Evolutionary conservation across 2,888 invertebrate genomes (phyloP).

Genomic region (Drosophila emarginata): DNA sequence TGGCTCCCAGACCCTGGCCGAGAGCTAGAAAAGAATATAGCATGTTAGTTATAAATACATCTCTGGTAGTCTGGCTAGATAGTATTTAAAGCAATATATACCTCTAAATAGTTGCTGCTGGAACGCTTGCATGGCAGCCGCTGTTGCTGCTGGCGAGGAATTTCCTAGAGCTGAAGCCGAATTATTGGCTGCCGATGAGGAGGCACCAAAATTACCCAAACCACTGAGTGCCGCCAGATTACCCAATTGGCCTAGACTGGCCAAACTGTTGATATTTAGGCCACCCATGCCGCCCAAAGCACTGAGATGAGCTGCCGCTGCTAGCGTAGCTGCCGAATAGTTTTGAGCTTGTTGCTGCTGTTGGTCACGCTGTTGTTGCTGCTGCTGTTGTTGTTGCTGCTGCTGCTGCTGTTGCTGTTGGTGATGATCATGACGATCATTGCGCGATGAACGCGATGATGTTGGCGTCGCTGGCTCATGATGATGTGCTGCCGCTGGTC

Average conservation of each 20-base stretch:
- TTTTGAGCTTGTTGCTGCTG: slow-evolving; percentile 78
- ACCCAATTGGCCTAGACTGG: slow-evolving; percentile 76
- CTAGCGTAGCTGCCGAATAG: slow-evolving; percentile 83
- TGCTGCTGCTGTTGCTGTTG: slow-evolving; percentile 63
- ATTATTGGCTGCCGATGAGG: slow-evolving; percentile 79
- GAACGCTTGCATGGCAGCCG: slow-evolving; percentile 91
- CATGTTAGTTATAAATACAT: neutral
- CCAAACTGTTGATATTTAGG: slow-evolving; percentile 80
- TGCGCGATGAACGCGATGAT: slow-evolving; percentile 69
- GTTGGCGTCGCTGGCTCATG: slow-evolving; percentile 61
- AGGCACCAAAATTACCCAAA: slow-evolving; percentile 77
- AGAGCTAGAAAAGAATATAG: slow-evolving; percentile 66
- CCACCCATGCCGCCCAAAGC: slow-evolving; percentile 80
- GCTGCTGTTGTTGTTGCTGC: slow-evolving; percentile 66
- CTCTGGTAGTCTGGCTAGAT: no score
- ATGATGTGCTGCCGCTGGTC: slow-evolving; percentile 65
- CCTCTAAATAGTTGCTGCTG: slow-evolving; percentile 93
- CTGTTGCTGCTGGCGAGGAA: slow-evolving; percentile 83
- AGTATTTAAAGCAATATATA: slow-evolving; percentile 64
- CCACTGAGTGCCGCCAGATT: slow-evolving; percentile 79
- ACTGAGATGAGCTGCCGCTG: slow-evolving; percentile 82
- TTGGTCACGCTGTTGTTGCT: slow-evolving; percentile 81
- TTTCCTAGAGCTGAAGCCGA: slow-evolving; percentile 83
- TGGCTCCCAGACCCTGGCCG: slow-evolving; percentile 80
- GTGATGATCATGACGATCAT: slow-evolving; percentile 68